Base-by-base conservation (phyloP, 2,888 invertebrate genomes). In the Phymatocera aterrima region DNA sequence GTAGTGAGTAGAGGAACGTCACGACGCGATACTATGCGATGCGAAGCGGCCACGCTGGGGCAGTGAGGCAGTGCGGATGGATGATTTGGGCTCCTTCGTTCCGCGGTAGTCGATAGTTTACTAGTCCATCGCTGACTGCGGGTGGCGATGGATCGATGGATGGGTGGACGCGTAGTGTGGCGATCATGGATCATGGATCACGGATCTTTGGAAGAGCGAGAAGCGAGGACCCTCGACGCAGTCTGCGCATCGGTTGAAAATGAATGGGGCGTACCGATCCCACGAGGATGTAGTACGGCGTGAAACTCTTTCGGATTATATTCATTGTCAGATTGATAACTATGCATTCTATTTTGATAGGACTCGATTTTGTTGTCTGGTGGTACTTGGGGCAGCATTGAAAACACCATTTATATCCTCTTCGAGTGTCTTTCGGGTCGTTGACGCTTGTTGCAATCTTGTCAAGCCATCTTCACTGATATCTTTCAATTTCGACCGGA, bases 101-200 rank as follows among this genome's bases (percentile, higher is more conserved):
- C 8, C 37, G 18, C 61, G 61, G 61, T 64, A 64, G 61, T 37
- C 61, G 3, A 34, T 34, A n/a, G 31, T 37, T 64, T 21, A 37
- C 37, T 37, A 37, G 37, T 64, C 61, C n/a, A n/a, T 64, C 61
- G 61, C 10, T 37, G 61, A 64, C 61, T 37, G 21, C 61, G 37
- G 61, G n/a, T 37, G 37, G 37, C 61, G 37, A 64, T 43, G 43
- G 43, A 43, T 12, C 43, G 43, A 6, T 61, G 18, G 34, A 18
- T 21, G 37, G 61, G 18, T 37, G 34, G 18, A 64, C 18, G n/a
- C 61, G n/a, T 10, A 12, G 6, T 43, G 43, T 12, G 43, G 12
- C 43, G 43, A 43, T 43, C 43, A n/a, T n/a, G n/a, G n/a, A n/a
- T n/a, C n/a, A n/a, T n/a, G n/a, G n/a, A n/a, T n/a, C n/a, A n/a